phyloP scores from a whole-genome alignment of 2,797 vertebrate genomes.

The Dryobates pubescens region DNA sequence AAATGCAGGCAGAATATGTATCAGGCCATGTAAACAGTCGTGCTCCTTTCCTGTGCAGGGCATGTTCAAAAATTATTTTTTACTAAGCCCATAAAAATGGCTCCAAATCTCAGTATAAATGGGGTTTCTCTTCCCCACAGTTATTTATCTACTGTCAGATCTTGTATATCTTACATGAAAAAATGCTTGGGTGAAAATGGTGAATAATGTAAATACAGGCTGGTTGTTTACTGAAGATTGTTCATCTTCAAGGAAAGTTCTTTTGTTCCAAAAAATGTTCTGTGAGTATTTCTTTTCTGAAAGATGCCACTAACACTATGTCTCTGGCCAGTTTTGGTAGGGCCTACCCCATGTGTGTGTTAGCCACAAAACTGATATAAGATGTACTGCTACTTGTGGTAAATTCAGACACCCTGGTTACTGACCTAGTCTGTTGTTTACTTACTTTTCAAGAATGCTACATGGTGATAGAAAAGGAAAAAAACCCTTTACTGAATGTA shows the following conservation, averaged over 20 bases:
- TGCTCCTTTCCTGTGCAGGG: constrained; percentile 7
- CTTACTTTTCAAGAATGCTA: not conserved
- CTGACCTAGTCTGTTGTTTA: not conserved
- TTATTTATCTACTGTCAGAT: constrained; percentile 46
- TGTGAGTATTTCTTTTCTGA: not conserved
- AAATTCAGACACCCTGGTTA: not conserved
- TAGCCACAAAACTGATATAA: not conserved
- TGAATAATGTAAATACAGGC: constrained; percentile 34
- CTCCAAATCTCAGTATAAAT: constrained; percentile 24
- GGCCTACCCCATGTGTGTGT: not conserved
- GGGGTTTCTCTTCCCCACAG: constrained; percentile 5
- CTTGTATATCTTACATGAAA: constrained; percentile 43
- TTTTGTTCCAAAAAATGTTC: not conserved
- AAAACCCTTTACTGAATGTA: not conserved
- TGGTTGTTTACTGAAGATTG: constrained; percentile 14
- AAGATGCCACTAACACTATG: not conserved
- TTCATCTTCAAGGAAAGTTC: constrained; percentile 1
- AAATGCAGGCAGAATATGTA: constrained; percentile 42
- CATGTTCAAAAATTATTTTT: constrained; percentile 45
- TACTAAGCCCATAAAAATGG: constrained; percentile 10
- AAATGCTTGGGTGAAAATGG: constrained; percentile 32
- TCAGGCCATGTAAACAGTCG: constrained; percentile 8
- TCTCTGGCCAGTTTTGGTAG: not conserved
- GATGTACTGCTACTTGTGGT: not conserved
- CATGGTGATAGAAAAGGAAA: not conserved